Evolutionary conservation across 2,797 vertebrate genomes (phyloP).

Genomic region (Heteromormyrus szaboi): DNA sequence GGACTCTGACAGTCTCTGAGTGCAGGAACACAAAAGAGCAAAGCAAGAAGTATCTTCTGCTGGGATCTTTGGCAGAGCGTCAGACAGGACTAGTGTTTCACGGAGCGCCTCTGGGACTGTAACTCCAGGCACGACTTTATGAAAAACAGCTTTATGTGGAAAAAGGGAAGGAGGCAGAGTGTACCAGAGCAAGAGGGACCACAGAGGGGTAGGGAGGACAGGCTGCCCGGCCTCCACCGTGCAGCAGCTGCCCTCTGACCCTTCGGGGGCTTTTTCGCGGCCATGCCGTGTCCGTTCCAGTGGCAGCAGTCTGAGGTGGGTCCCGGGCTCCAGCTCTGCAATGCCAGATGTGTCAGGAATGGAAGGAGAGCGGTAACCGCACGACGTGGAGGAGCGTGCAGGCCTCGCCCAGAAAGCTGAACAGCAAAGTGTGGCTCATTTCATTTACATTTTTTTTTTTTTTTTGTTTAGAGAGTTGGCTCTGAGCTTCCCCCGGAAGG

Average conservation of each 20-base stretch:
- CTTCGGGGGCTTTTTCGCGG: background rate
- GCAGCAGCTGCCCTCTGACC: background rate
- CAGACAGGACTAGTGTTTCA: conserved; percentile 74
- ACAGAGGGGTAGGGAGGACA: conserved; percentile 30
- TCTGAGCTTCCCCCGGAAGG: conserved; percentile 41
- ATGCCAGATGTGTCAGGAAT: background rate
- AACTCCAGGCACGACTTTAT: conserved; percentile 73
- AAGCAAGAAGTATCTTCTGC: conserved; percentile 65
- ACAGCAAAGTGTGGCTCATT: background rate
- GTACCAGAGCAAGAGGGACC: conserved; percentile 52
- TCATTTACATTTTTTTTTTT: conserved; percentile 11
- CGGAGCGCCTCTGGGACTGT: conserved; percentile 65
- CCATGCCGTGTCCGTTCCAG: background rate
- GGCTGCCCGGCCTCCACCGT: background rate
- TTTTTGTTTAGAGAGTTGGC: conserved; percentile 22
- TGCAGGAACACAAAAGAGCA: conserved; percentile 43
- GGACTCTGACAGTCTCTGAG: background rate
- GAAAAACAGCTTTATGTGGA: conserved; percentile 79
- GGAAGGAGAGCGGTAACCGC: background rate
- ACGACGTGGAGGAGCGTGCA: background rate
- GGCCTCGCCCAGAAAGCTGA: background rate
- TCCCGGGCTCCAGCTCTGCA: background rate
- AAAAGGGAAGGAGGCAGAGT: conserved; percentile 62
- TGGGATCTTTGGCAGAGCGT: conserved; percentile 66
- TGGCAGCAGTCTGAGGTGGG: background rate